Evolutionary conservation across 2,113 vertebrate genomes (phyloP).

Genomic region (Parotia lawesii): DNA sequence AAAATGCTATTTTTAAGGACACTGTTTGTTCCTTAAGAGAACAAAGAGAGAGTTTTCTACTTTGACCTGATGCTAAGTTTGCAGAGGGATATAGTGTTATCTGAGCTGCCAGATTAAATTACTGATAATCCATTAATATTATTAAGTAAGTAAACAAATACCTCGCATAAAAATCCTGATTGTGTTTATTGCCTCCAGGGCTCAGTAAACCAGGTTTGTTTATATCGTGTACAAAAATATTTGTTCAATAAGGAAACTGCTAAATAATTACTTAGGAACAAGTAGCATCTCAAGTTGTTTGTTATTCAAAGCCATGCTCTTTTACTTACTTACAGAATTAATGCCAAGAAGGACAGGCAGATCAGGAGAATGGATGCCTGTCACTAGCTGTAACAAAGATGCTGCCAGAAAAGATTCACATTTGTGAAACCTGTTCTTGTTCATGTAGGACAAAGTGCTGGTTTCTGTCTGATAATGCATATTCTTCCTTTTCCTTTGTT

Average conservation of each 20-base stretch:
- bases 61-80: slow-evolving; percentile 50
- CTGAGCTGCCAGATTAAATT: slow-evolving; percentile 17
- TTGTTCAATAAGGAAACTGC: slow-evolving; percentile 43
- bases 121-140: slow-evolving; percentile 16
- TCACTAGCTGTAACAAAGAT: background rate
- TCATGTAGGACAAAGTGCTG: background rate
- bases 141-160: slow-evolving; percentile 1
- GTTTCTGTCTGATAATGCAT: background rate
- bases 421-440: background rate
- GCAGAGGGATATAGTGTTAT: background rate
- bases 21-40: slow-evolving; percentile 22
- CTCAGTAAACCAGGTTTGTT: slow-evolving; percentile 1
- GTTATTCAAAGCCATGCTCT: slow-evolving; percentile 20
- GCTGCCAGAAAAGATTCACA: background rate
- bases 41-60: background rate
- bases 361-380: background rate
- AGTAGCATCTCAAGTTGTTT: slow-evolving; percentile 13
- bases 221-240: slow-evolving; percentile 46
- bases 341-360: background rate
- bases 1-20: slow-evolving; percentile 59
- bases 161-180: background rate
- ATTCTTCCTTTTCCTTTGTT: background rate
- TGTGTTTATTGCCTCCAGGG: background rate
- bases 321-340: background rate
- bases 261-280: slow-evolving; percentile 7